Base-by-base conservation (phyloP, 2,113 vertebrate species). In the Fulica atra region DNA sequence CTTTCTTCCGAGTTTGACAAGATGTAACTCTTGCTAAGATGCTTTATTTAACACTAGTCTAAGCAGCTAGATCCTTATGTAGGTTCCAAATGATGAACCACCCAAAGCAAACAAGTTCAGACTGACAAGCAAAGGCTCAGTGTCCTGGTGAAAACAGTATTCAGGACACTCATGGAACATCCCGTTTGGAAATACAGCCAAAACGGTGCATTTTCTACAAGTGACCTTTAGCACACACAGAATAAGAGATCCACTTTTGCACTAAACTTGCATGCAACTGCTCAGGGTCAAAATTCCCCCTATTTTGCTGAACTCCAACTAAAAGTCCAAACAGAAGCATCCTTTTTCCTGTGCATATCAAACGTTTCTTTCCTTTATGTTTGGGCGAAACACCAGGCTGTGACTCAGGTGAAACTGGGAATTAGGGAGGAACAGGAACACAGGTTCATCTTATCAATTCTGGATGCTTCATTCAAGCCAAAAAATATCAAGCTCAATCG, bases 261-360 rank as follows among this genome's bases (percentile, higher is more conserved):
- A 74, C 11, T 82, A 48, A 66, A 24, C 0, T 0, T 4, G 4
- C 48, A 11, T 69, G 42, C 42, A 94, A 42, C 29, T 60, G 35
- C 60, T 66, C 7, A 28, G 16, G 7, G 26, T 66, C 53, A 84
- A 53, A 91, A 81, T 53, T 84, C 44, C 33, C 35, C 26, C 1
- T 33, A 40, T 72, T 64, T 51, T 84, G 14, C 46, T 77, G 38
- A 70, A 53, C 20, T 80, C 26, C 17, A 61, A 59, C 26, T 18
- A 36, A 33, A 82, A 40, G 12, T 29, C 5, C 0, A 0, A 64
- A 63, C 28, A 29, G 9, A 71, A 3, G 16, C 25, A 42, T n/a
- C 8, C 11, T 40, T 82, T 66, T 81, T 74, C 40, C 35, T 36
- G 26, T 60, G 26, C 48, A 29, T 21, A 68, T 35, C 20, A 89